phyloP scores from a whole-genome alignment of 1,140 invertebrate genomes.

The Planococcus citri region DNA sequence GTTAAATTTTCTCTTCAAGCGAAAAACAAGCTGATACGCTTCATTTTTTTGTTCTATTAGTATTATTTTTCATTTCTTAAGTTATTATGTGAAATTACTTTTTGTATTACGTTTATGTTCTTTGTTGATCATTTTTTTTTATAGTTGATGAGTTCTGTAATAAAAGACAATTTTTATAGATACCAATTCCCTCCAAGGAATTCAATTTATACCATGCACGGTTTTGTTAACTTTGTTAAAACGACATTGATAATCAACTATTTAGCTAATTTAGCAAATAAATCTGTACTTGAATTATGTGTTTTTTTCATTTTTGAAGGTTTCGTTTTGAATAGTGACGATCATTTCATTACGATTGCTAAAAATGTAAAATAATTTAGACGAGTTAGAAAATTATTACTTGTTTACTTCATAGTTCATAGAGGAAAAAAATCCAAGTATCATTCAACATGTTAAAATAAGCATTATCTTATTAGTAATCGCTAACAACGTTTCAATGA shows the following conservation, averaged over 20 bases:
- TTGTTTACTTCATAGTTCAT: too few species aligned
- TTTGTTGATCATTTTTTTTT: background rate
- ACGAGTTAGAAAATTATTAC: too few species aligned
- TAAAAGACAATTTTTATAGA: background rate
- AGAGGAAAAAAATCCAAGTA: too few species aligned
- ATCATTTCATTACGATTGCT: too few species aligned
- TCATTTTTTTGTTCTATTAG: background rate
- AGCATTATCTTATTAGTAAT: too few species aligned
- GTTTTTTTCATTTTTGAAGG: too few species aligned
- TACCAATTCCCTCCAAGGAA: background rate
- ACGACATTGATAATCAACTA: background rate
- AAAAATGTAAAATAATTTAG: too few species aligned
- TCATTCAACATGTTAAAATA: too few species aligned
- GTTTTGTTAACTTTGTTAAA: background rate
- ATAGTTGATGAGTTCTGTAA: background rate
- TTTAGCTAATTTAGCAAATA: too few species aligned
- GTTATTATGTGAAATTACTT: background rate
- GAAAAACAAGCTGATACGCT: background rate
- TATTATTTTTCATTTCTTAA: background rate
- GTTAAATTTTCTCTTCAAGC: background rate
- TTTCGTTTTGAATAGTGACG: too few species aligned
- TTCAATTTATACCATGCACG: background rate
- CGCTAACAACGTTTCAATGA: too few species aligned
- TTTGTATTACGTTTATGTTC: background rate
- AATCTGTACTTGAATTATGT: background rate